Evolutionary conservation across 2,113 vertebrate genomes (phyloP).

Genomic region (Toxostoma redivivum): DNA sequence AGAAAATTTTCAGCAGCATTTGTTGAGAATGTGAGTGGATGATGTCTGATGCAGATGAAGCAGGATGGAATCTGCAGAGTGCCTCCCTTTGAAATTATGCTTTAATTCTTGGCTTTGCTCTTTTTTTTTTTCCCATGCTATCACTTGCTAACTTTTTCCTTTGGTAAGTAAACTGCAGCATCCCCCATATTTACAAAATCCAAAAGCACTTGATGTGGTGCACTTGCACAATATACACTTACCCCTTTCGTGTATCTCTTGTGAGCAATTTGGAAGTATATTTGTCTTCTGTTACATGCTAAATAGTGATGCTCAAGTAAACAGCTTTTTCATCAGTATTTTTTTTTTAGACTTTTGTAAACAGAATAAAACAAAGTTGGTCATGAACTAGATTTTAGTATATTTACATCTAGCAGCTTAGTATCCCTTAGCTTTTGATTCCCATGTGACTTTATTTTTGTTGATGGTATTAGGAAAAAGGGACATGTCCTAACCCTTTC

Average conservation of each 20-base stretch:
- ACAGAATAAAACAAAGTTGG: neutral
- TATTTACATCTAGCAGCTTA: neutral
- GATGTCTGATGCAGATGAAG: neutral
- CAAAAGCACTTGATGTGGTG: neutral
- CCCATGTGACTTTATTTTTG: neutral
- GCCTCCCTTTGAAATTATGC: constrained; percentile 7
- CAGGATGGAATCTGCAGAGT: neutral
- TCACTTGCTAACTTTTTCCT: constrained; percentile 64
- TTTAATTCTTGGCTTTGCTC: constrained; percentile 61
- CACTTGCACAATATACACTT: neutral
- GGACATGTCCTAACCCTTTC: neutral
- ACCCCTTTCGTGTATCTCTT: neutral
- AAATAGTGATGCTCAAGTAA: neutral
- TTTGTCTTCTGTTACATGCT: neutral
- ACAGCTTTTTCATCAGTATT: neutral
- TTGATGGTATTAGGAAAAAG: neutral
- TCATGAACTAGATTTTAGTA: neutral
- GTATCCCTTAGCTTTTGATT: neutral
- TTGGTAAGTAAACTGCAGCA: constrained; percentile 71
- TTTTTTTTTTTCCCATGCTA: constrained; percentile 53
- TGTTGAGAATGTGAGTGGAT: neutral
- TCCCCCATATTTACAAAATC: neutral
- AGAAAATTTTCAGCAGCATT: neutral
- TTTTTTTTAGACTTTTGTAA: neutral
- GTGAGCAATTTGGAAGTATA: neutral